Base-by-base conservation (phyloP, 2,888 invertebrate genomes). In the Brachyptera risi region DNA sequence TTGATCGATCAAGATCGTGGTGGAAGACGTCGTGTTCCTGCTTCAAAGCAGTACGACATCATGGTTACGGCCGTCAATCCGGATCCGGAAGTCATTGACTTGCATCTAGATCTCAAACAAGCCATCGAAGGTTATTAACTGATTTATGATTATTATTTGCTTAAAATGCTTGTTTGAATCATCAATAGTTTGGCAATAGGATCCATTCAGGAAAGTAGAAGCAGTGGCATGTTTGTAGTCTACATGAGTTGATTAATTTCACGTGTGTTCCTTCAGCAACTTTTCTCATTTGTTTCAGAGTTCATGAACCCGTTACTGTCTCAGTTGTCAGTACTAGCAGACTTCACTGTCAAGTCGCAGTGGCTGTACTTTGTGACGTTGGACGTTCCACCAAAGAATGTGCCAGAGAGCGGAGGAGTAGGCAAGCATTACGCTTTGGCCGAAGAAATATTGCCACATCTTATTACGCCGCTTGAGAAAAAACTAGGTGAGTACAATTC, bases 401-500 rank as follows among this genome's bases (percentile, higher is more conserved):
- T 88, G 9, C 68, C 70, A 1, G 81, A 80, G 63, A 69, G 73
- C 38, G 74, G 78, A 35, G 71, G 73, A 50, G 71, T 79, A 17
- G 80, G 80, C 0, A 9, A n/a, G 11, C 84, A 85, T 68, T 87
- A 79, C 69, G 84, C 83, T 0, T 75, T 92, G 24, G 77, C 82
- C 3, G 83, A 86, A 68, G 84, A 86, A 19, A 80, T 88, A 21
- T 78, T 96, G 62, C 92, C 91, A 0, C 85, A 88, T 63, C 80
- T 94, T 44, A 88, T 96, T 56, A 94, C 94, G 0, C 86, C 90
- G 0, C 78, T 96, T 63, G 96, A 96, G 71, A 89, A 88, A 67
- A 90, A 92, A 74, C 79, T 94, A 35, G 79, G 80, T 76, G 69
- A 63, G 61, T 50, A 56, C 7, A 11, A 38, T 9, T 31, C 31